Base-by-base conservation (phyloP, 2,797 vertebrate genomes). In the Sebastes iracundus region DNA sequence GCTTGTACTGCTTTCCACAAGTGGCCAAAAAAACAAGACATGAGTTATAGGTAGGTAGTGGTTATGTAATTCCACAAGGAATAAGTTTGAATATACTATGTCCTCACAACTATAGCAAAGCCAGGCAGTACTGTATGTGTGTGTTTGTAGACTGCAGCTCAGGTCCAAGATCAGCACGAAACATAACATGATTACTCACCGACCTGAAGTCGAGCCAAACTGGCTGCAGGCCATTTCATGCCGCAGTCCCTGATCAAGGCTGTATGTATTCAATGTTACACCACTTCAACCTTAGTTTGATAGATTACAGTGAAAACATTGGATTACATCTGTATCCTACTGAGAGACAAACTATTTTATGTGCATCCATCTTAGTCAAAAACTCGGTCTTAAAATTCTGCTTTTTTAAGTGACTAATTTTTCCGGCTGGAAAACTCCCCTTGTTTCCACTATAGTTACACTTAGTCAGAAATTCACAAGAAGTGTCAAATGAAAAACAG, bases 191-290 rank as follows among this genome's bases (percentile, higher is more conserved):
- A 81, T 80, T 81, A 84, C 38, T 87, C 61, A 16, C 72, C 59
- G 80, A 82, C 65, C 68, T 87, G 79, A 84, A 71, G 70, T 62
- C 0, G 2, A 80, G 84, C 87, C 80, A 85, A 79, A 71, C 46
- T 79, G 82, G 75, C 77, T 73, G 7, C 38, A 16, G 55, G 69
- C 87, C 74, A 86, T 55, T 82, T 87, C 62, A 79, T 83, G 72
- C 28, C 1, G 6, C 23, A 22, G 58, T 23, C 71, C 49, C 28
- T 46, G 52, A 78, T 76, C 59, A 7, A 53, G 38, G 27, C 53
- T 58, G 52, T 38, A 68, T 46, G 58, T 46, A 11, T 67, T 72
- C 33, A 70, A 61, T 74, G 65, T 68, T 56, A 20, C 81, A 82
- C 83, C 68, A 78, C 53, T 77, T 72, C 16, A 73, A 22, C 7